phyloP scores from a whole-genome alignment of 2,888 invertebrate genomes.

The Rhagophthalmus giganteus region DNA sequence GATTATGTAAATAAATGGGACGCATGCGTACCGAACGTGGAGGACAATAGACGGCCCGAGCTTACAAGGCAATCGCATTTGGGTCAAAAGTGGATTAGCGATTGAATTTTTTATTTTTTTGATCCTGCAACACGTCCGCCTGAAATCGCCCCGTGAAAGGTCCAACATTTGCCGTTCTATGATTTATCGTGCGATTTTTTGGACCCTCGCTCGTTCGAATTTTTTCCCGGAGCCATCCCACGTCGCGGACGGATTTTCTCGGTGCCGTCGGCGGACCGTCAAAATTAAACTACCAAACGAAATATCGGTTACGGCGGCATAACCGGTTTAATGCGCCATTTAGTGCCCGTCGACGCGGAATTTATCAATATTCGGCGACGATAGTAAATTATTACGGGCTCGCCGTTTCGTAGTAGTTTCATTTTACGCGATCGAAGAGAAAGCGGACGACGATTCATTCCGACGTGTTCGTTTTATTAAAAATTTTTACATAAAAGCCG shows the following conservation, averaged over 20 bases:
- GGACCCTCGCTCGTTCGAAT: not conserved
- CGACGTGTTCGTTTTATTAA: not conserved
- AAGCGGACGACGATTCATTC: too few species aligned
- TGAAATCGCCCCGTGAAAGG: slow-evolving; percentile 26
- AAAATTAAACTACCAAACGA: too few species aligned
- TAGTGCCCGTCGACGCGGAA: too few species aligned
- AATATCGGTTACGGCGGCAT: too few species aligned
- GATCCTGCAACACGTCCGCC: slow-evolving; percentile 27
- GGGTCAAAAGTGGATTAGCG: slow-evolving; percentile 50
- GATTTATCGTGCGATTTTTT: slow-evolving; percentile 16
- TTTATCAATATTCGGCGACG: too few species aligned
- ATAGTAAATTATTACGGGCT: too few species aligned
- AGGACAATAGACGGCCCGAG: slow-evolving; percentile 43
- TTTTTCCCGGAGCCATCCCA: too few species aligned
- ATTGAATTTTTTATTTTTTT: slow-evolving; percentile 41
- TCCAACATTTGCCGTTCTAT: slow-evolving; percentile 6
- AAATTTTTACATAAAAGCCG: not conserved
- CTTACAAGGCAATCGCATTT: slow-evolving; percentile 52
- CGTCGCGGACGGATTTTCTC: too few species aligned
- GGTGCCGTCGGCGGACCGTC: too few species aligned
- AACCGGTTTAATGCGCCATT: too few species aligned
- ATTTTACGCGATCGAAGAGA: not conserved
- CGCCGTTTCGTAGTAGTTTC: too few species aligned
- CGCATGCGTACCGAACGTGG: slow-evolving; percentile 26
- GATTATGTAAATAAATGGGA: slow-evolving; percentile 33